Evolutionary conservation across 2,888 invertebrate species (phyloP), one percentile per base, ranked within the genome.

Genomic region (Drosophila aldrichi): DNA sequence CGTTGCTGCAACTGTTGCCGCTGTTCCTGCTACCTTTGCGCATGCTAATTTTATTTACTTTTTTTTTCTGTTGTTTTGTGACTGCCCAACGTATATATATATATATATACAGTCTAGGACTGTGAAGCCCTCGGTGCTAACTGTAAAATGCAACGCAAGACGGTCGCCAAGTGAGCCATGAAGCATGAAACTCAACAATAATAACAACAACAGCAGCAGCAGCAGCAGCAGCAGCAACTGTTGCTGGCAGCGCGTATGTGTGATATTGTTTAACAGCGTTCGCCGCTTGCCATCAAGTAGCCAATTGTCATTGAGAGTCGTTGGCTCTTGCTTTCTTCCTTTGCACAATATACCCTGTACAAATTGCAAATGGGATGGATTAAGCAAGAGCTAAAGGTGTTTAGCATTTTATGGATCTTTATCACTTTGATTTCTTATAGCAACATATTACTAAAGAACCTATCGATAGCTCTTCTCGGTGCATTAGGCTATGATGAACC

Each of bases 141-240:
- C 82, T 82, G 87, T 81, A 82, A 82, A 77, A 73, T 52, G 67
- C 73, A 71, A 73, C 74, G 69, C 76, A 54, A 74, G 51, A 38
- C 52, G 46, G 69, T 54, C 56, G 56, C 75, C 79, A 74, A 80
- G 88, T 81, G 86, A 88, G 88, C 88, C 76, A 81, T 86, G 90
- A 80, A 86, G 78, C 86, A 90, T 90, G 78, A 77, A 88, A 70
- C 64, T 44, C 62, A 77, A 44, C 46, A 48, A 36, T 46, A 67
- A 38, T 16, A 36, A 6, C 38, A 38, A 2, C 38, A 41, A 18
- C 51, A 44, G 25, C 41, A 51, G 44, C 46, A 36, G 5, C 38
- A 38, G 7, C 38, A 41, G 22, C 51, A 44, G 25, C 41, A 51
- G 44, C 46, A 68, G 43, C 43, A 46, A 34, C 51, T 63, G 60